Percentiles rank a stretch among this genome's conserved stretches.
Conservation (phyloP, 2,113 vertebrate genomes). For the Holacanthus passer region DNA sequence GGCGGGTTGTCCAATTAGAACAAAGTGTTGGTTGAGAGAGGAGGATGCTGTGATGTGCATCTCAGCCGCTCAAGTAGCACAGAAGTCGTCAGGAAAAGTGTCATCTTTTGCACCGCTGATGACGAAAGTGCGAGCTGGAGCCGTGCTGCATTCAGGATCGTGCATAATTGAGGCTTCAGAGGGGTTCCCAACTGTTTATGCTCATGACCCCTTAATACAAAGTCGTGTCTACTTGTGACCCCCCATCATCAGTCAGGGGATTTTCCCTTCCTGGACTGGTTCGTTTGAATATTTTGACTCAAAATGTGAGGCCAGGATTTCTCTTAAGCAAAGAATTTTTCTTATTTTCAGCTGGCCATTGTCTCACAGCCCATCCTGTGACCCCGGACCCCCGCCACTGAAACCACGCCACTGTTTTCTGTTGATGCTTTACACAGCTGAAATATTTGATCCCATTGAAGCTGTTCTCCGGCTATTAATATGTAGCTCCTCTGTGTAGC, state of each 20-base stretch:
- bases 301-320: neutral
- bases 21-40: neutral
- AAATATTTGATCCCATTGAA: no score
- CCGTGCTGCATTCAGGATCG: neutral
- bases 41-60: neutral
- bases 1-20: slow-evolving; percentile 9
- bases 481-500: no score
- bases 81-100: neutral
- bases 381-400: no score
- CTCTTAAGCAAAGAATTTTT: neutral
- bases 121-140: slow-evolving; percentile 3
- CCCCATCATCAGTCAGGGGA: neutral
- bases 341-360: neutral
- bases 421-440: no score
- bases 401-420: no score
- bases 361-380: neutral
- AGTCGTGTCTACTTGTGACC: neutral
- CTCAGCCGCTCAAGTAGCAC: neutral
- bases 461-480: no score
- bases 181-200: neutral
- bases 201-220: neutral
- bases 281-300: neutral
- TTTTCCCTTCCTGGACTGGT: neutral
- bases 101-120: neutral
- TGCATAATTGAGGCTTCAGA: neutral